Evolutionary conservation across 2,888 invertebrate species (phyloP).

Genomic region (Epinotia nisella): DNA sequence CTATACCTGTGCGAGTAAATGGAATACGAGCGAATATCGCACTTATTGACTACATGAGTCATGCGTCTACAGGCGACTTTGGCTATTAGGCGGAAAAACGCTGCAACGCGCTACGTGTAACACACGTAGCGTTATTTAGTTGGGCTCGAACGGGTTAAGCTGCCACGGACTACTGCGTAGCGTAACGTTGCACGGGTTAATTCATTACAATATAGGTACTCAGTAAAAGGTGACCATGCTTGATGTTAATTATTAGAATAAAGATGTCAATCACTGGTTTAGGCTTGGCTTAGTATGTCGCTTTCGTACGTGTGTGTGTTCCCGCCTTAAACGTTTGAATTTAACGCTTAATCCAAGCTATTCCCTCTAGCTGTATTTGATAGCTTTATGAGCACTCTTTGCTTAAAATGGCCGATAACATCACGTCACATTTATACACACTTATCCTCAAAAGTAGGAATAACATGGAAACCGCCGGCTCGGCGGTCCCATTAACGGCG

Average conservation of each 20-base stretch:
- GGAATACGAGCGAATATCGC: neutral
- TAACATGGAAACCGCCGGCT: neutral
- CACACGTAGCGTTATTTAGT: too few relatives aligned
- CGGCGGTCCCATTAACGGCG: slow-evolving; percentile 6
- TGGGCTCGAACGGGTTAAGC: too few relatives aligned
- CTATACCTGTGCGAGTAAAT: neutral
- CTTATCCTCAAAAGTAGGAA: slow-evolving; percentile 5
- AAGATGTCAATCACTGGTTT: too few relatives aligned
- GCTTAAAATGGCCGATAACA: neutral
- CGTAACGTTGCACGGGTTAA: too few relatives aligned
- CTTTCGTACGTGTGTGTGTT: neutral
- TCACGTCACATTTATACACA: slow-evolving; percentile 9
- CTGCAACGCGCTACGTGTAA: too few relatives aligned
- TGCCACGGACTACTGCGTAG: too few relatives aligned
- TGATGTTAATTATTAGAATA: too few relatives aligned
- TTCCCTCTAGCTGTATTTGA: neutral
- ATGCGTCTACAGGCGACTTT: too few relatives aligned
- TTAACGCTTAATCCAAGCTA: neutral
- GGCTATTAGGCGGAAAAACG: too few relatives aligned
- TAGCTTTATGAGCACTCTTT: neutral
- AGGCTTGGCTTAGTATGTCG: neutral
- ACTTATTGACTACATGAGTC: too few relatives aligned
- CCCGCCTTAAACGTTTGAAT: neutral
- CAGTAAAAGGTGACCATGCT: too few relatives aligned
- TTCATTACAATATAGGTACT: too few relatives aligned